Evolutionary conservation across 2,888 invertebrate species (phyloP), one percentile per base, ranked within the genome.

Genomic region (Microplitis manilae): DNA sequence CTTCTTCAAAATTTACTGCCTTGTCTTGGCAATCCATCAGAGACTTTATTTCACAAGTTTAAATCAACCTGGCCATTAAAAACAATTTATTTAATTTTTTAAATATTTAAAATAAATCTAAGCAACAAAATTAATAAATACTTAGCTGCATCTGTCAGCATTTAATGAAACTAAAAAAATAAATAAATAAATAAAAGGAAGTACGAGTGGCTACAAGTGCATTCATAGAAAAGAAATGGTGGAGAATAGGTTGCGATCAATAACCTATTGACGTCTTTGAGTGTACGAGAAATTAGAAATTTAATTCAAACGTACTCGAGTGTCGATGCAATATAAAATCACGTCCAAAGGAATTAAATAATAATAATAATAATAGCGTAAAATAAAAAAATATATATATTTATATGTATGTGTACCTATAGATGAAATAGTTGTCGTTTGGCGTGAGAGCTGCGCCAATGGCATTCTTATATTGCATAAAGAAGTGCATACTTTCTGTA

Each of bases 1-100:
- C 41, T 74, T 78, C 64, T 75, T 13, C 68, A 62, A 72, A 79
- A 82, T 82, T 83, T 83, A 81, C 78, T 77, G 77, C 72, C 73
- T 70, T 73, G 73, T 77, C 73, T 79, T 72, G 70, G 62, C 76
- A 39, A 40, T 60, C 61, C 50, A 68, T 62, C 40, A 72, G 20
- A 59, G 67, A 40, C 40, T 68, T 76, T 76, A 13, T 20, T 72
- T 72, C 62, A 62, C 72, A 6, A 13, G 40, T 13, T 40, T 62
- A 62, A 39, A 9, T n/a, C 62, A 30, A 30, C 30, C 30, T 30
- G 4, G 30, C 30, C 30, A 30, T 30, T 30, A 30, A 50, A 50
- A 50, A 13, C 50, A 50, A 50, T 50, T 50, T 50, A 5, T 13
- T 50, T 50, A 50, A 13, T 50, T 13, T 9, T 50, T 50, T 71